Evolutionary conservation across 2,888 invertebrate genomes (phyloP), one percentile per base, ranked within the genome.

Genomic region (Trissoscelio sp.): DNA sequence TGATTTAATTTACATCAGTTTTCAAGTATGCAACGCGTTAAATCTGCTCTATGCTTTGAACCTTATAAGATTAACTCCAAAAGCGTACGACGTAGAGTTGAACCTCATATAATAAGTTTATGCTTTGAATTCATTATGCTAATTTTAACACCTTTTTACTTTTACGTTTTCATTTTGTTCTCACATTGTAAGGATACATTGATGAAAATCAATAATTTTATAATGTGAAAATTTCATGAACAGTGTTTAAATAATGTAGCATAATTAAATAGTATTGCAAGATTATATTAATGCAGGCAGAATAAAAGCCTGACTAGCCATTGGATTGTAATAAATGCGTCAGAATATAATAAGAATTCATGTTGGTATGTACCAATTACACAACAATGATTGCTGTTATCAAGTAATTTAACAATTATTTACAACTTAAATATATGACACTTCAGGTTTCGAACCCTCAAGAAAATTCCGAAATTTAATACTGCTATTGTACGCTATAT

Each of bases 1-100:
- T 55, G 51, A 70, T 70, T 58, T 70, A 70, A 72, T 72, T 60
- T 72, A 60, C 39, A 60, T 58, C 58, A 58, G 70, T 70, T 70
- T 70, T 48, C 24, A 70, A 70, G 70, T 70, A 31, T 46, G 58
- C 42, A 57, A 57, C 57, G 57, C 24, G 44, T 70, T 70, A 70
- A 70, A 70, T 58, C 70, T 46, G 70, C 28, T 58, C 58, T 58
- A 58, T 37, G 48, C 48, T 70, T 57, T 48, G 70, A 70, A 70
- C 70, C 31, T 70, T 58, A 70, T 70, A 70, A 69, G 46, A 69
- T 69, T 69, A 69, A 69, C 57, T 53, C 34, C 20, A 14, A 69
- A 69, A 69, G 57, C 69, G 34, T 22, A 46, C 46, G 14, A 1
- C 46, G 22, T 31, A 46, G 46, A 69, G 44, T 24, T 46, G 46